Base-by-base conservation (phyloP, 1,140 invertebrate genomes). In the Procambarus clarkii region DNA sequence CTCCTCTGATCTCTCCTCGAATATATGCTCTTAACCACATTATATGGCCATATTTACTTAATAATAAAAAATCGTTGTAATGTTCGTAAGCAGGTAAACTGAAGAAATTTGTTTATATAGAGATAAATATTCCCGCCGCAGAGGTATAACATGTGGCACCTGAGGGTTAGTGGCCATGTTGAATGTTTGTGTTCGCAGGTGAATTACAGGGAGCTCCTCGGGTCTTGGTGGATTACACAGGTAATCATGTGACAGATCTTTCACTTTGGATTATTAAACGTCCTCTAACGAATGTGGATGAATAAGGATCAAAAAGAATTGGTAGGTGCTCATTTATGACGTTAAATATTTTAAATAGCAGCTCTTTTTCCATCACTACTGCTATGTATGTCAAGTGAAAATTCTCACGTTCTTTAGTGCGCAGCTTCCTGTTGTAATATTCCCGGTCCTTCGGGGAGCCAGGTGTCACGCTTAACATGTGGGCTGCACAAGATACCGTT, bases 311-410 rank as follows among this genome's bases (percentile, higher is more conserved):
- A 13, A 69, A 84, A 69, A 60, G 54, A 69, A 71, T n/a, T 3
- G 11, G 34, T 21, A 15, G 4, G 11, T n/a, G 45, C n/a, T 18
- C 7, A 69, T 50, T n/a, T 7, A 45, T 45, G 24, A 44, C 58
- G 60, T n/a, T 34, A 69, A 84, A n/a, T 46, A 84, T 84, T 60
- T 64, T 9, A 84, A 64, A 84, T 69, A 24, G 71, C n/a, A 34
- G 7, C 13, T 50, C 45, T 21, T 76, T 18, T 34, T 1, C 76
- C 45, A 34, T 24, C 50, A 21, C 48, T 24, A 54, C 46, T 15
- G 54, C 44, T 45, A 88, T 80, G 77, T 88, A 78, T 88, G 86
- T 88, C 86, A 88, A 88, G 86, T 88, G 86, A 80, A 88, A 88
- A 88, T 76, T n/a, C 69, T 88, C 45, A 79, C 2, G 77, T 48